These are phyloP conservation scores for Aurelia coerulea DNA, from an alignment of 30 jellyfish, hydroid and myxozoan genomes.

Conservation along the genomic window DNA sequence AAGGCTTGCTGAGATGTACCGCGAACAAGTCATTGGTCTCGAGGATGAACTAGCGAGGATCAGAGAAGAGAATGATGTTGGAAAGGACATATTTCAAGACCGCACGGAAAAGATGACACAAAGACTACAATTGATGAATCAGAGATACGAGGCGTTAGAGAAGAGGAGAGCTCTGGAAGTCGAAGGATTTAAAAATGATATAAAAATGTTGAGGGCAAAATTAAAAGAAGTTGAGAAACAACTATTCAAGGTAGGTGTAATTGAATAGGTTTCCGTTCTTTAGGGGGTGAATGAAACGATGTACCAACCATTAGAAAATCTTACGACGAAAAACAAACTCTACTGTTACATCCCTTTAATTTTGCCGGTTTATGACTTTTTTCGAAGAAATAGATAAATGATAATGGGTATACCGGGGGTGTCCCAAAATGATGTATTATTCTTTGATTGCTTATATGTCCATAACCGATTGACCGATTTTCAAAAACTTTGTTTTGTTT, in stretches of 20 bases:
- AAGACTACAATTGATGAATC: slow-evolving; percentile 91
- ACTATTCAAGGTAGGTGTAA: slow-evolving; percentile 79
- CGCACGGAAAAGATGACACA: slow-evolving; percentile 86
- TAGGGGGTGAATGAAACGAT: too few relatives aligned
- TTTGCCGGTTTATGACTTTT: too few relatives aligned
- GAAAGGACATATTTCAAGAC: slow-evolving; percentile 81
- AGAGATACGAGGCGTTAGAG: slow-evolving; percentile 90
- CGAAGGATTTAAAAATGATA: slow-evolving; percentile 96
- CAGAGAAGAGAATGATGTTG: slow-evolving; percentile 93
- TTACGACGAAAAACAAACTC: too few relatives aligned
- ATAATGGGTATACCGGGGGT: too few relatives aligned
- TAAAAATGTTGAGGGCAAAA: slow-evolving; percentile 84
- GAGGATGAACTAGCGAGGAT: slow-evolving; percentile 97
- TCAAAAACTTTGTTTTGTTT: too few relatives aligned
- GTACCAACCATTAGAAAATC: too few relatives aligned
- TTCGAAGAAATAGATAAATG: too few relatives aligned
- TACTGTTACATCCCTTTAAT: too few relatives aligned
- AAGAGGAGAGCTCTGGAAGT: slow-evolving; percentile 90
- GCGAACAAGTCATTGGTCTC: slow-evolving; percentile 97
- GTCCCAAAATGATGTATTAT: too few relatives aligned
- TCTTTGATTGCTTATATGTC: too few relatives aligned
- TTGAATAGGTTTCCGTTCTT: too few relatives aligned
- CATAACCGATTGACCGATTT: too few relatives aligned
- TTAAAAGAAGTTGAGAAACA: slow-evolving; percentile 96
- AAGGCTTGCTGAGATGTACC: slow-evolving; percentile 93